Evolutionary conservation across 1,140 invertebrate genomes (phyloP).

Genomic region (Aradophagus sp.): DNA sequence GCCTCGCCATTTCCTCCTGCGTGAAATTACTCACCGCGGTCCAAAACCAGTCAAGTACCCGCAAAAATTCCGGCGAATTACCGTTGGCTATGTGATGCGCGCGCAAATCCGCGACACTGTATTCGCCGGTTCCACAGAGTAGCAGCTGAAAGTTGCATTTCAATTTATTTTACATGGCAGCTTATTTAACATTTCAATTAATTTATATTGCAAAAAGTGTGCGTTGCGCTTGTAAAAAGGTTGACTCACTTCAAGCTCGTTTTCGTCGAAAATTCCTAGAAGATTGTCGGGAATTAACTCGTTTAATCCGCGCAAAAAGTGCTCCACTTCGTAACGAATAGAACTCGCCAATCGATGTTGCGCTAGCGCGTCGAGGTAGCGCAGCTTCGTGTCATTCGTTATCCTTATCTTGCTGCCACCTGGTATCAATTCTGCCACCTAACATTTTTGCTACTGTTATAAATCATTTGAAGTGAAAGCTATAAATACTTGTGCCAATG

Average conservation of each 20-base stretch:
- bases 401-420: constrained; percentile 78
- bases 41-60: constrained; percentile 95
- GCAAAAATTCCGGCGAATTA: constrained; percentile 86
- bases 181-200: too few species aligned
- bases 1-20: constrained; percentile 92
- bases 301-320: constrained; percentile 91
- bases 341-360: constrained; percentile 89
- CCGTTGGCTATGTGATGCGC: constrained; percentile 91
- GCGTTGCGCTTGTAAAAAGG: too few species aligned
- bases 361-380: constrained; percentile 91
- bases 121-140: constrained; percentile 94
- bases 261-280: constrained; percentile 96
- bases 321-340: constrained; percentile 89
- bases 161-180: neutral
- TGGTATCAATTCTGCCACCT: constrained; percentile 71
- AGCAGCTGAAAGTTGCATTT: constrained; percentile 79
- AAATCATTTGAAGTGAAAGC: too few species aligned
- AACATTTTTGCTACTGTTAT: too few species aligned
- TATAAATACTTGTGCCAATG: too few species aligned
- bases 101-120: constrained; percentile 91
- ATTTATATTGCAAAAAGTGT: too few species aligned
- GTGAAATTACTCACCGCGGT: constrained; percentile 93
- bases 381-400: constrained; percentile 84
- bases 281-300: constrained; percentile 94
- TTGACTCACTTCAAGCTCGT: constrained; percentile 95